A percentile compares a stretch with the other conserved stretches of the same genome.
Conservation (phyloP, 2,797 vertebrate genomes). For the Rhinophrynus dorsalis region DNA sequence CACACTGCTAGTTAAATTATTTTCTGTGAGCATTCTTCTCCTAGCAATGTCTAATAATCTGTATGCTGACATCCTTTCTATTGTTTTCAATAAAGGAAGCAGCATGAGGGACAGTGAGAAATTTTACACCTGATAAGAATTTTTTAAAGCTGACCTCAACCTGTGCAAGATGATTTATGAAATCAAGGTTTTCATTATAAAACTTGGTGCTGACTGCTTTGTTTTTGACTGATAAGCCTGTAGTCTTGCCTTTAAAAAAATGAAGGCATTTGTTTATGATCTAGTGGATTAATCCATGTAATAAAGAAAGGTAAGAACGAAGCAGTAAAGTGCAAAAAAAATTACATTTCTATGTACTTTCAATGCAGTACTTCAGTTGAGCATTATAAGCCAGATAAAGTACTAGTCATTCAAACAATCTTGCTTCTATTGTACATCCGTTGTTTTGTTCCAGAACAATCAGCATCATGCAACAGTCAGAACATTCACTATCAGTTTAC, state of each 20-base stretch:
- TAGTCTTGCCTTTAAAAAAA: constrained; percentile 56
- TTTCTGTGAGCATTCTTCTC: constrained; percentile 52
- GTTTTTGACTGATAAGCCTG: constrained; percentile 76
- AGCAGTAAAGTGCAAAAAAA: constrained; percentile 7
- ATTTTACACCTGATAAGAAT: constrained; percentile 76
- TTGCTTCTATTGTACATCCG: too few species aligned
- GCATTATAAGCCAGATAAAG: background rate
- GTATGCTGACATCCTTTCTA: constrained; percentile 64
- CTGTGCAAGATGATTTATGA: constrained; percentile 90
- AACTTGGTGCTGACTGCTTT: constrained; percentile 86
- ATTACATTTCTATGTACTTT: constrained; percentile 16
- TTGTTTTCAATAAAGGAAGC: constrained; percentile 73
- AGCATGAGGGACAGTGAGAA: constrained; percentile 62
- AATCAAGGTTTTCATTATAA: constrained; percentile 89
- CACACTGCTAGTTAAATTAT: constrained; percentile 51
- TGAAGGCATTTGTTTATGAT: constrained; percentile 58
- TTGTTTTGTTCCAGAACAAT: background rate
- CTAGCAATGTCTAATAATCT: constrained; percentile 63
- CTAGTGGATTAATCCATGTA: constrained; percentile 34
- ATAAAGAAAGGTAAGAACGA: constrained; percentile 23
- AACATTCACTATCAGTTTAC: too few species aligned
- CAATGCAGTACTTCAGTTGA: constrained; percentile 1
- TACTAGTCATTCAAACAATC: too few species aligned
- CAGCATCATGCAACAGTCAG: too few species aligned
- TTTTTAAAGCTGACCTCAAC: constrained; percentile 86